Evolutionary conservation across 2,113 vertebrate genomes (phyloP).

Genomic region (Microcebus griseorufus): DNA sequence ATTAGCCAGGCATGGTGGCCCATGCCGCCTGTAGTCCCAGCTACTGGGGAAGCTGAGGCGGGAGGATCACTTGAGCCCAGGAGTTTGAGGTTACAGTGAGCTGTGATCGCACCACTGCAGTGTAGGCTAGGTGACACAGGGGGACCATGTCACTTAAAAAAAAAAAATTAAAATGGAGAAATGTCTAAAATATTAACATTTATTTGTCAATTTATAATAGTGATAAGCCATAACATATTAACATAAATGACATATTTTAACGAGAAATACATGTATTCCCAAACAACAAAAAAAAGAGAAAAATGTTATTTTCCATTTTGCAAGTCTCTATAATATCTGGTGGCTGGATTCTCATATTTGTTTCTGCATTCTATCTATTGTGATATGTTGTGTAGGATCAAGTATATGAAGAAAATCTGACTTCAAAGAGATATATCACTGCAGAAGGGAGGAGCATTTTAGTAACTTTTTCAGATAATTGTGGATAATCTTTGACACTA

Average conservation of each 20-base stretch:
- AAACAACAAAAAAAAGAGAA: not conserved
- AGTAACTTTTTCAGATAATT: constrained; percentile 31
- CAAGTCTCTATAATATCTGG: not conserved
- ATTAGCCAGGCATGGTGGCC: too few relatives aligned
- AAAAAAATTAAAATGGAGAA: not conserved
- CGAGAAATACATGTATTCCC: not conserved
- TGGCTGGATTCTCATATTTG: not conserved
- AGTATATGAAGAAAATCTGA: constrained; percentile 1
- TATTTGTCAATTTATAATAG: constrained; percentile 22
- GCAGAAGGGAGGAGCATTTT: not conserved
- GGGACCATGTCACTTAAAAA: too few relatives aligned
- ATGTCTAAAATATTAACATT: not conserved
- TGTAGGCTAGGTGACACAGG: too few relatives aligned
- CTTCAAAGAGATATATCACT: not conserved
- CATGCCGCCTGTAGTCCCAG: too few relatives aligned
- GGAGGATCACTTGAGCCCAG: too few relatives aligned
- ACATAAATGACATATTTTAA: not conserved
- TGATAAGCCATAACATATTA: constrained; percentile 2
- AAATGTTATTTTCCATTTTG: constrained; percentile 3
- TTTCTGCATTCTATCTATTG: not conserved
- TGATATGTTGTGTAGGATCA: not conserved
- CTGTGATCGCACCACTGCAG: too few relatives aligned
- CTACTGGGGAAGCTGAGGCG: too few relatives aligned
- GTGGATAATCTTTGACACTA: constrained; percentile 2
- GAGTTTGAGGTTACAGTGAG: too few relatives aligned